Base-by-base conservation (phyloP, 2,113 vertebrate species). In the Melierax canorus region DNA sequence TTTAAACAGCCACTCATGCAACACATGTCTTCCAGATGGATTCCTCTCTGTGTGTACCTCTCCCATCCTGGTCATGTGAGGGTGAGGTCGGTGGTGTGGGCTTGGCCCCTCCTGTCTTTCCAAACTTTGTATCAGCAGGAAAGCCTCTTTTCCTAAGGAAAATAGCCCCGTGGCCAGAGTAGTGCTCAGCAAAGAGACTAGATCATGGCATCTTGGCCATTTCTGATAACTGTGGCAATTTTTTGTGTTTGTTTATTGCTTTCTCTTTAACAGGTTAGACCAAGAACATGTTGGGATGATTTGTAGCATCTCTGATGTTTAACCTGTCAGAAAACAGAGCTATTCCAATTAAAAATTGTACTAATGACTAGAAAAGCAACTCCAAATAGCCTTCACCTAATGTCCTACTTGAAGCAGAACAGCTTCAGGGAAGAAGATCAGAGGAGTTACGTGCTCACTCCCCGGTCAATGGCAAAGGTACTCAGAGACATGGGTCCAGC, bases 391-490 rank as follows among this genome's bases (percentile, higher is more conserved):
- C 15, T 74, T 81, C 7, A 11, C 1, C 17, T 64, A 11, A 34
- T 60, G 43, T 55, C 21, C 34, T 87, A 11, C 45, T 60, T 71
- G 24, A 78, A 79, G 39, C 0, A 1, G 14, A 82, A 36, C 10
- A 68, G 9, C 62, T 88, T 63, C 10, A 29, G 43, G 36, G 69
- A 27, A 86, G 29, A 64, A 59, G 69, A 34, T 53, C 27, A 19
- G 11, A 1, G 0, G 1, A 78, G 22, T 46, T 81, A n/a, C 7
- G 8, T 59, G 11, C 60, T 79, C 29, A 59, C 1, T 4, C 6
- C 6, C 0, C 4, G 60, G 5, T 64, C 41, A 68, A 0, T 39
- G 23, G 26, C 36, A 58, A 80, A 64, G 26, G 23, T 48, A 69
- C 7, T 60, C 15, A 45, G 41, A 68, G 13, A 15, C 36, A 34